Base-by-base conservation (phyloP, 1,140 invertebrate species). In the Phthorimaea operculella region DNA sequence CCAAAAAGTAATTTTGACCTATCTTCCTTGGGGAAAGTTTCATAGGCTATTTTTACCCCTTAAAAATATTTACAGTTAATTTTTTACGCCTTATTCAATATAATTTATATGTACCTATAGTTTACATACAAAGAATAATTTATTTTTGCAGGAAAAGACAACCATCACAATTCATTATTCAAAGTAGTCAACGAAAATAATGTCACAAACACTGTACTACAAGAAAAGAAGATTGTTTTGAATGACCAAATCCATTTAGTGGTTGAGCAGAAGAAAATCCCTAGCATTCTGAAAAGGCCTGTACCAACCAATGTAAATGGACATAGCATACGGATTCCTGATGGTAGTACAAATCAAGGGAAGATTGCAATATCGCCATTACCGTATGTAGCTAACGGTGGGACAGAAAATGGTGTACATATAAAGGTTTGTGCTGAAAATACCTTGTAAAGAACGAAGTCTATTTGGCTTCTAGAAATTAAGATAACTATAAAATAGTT, bases 111-210 rank as follows among this genome's bases (percentile, higher is more conserved):
- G 12, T 28, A 28, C 21, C 21, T 6, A 4, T 28, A 28, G 2
- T 28, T 6, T 28, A 4, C 21, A 28, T 28, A n/a, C n/a, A 28
- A 28, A 28, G 21, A 28, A 28, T 28, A 28, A 28, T 39, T 39
- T 39, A 10, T 9, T 39, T 17, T 76, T 75, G 45, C 18, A 79
- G 75, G 50, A 21, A 70, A 67, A 56, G 53, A 54, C 17, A 50
- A 63, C 17, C 21, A 63, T 14, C 63, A 70, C 55, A 78, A 75
- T 59, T 64, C 72, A 18, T 76, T 70, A 53, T 81, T 75, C 33
- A 80, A 76, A 64, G 76, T 84, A 6, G 67, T 79, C 6, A 84
- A 84, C 66, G 81, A 84, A 57, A 71, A 81, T 54, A 59, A 56
- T 6, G 34, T 48, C 45, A 52, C 50, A 39, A 69, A 61, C 34